A percentile compares a stretch with the other conserved stretches of the same genome.
Conservation (phyloP, 2,888 invertebrate genomes). For the Tillus elongatus region DNA sequence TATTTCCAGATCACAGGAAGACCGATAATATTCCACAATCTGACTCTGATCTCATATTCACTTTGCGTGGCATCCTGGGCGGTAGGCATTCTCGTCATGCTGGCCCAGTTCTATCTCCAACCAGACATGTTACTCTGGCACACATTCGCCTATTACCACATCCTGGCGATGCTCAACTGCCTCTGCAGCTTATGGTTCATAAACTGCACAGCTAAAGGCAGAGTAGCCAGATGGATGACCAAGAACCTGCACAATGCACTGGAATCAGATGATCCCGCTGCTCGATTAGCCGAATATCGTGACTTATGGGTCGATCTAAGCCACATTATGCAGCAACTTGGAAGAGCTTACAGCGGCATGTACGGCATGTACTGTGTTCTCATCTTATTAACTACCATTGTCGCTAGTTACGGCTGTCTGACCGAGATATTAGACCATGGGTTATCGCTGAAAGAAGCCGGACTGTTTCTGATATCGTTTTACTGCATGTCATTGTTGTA, state of each 20-base stretch:
- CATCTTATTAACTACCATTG: slow-evolving; percentile 64
- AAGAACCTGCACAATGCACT: slow-evolving; percentile 54
- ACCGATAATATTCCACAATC: slow-evolving; percentile 56
- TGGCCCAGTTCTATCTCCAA: slow-evolving; percentile 62
- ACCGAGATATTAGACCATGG: slow-evolving; percentile 66
- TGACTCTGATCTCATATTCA: slow-evolving; percentile 54
- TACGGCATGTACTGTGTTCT: slow-evolving; percentile 67
- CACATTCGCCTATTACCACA: slow-evolving; percentile 63
- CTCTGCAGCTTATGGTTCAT: slow-evolving; percentile 60
- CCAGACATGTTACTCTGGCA: slow-evolving; percentile 65
- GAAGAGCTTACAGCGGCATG: slow-evolving; percentile 67
- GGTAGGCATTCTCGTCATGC: slow-evolving; percentile 54
- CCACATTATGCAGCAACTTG: slow-evolving; percentile 70
- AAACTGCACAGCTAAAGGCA: slow-evolving; percentile 39
- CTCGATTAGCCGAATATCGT: slow-evolving; percentile 57
- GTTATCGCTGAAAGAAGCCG: slow-evolving; percentile 61
- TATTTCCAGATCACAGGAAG: slow-evolving; percentile 54
- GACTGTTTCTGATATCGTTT: slow-evolving; percentile 59
- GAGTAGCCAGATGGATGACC: slow-evolving; percentile 52
- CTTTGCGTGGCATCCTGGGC: slow-evolving; percentile 59
- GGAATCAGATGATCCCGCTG: slow-evolving; percentile 54
- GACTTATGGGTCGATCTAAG: slow-evolving; percentile 55
- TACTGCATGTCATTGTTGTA: slow-evolving; percentile 63
- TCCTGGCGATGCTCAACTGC: slow-evolving; percentile 65
- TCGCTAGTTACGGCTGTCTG: slow-evolving; percentile 60